These are phyloP conservation scores for Alaudala cheleensis DNA, from an alignment of 2,113 vertebrate species.

Conservation along the genomic window DNA sequence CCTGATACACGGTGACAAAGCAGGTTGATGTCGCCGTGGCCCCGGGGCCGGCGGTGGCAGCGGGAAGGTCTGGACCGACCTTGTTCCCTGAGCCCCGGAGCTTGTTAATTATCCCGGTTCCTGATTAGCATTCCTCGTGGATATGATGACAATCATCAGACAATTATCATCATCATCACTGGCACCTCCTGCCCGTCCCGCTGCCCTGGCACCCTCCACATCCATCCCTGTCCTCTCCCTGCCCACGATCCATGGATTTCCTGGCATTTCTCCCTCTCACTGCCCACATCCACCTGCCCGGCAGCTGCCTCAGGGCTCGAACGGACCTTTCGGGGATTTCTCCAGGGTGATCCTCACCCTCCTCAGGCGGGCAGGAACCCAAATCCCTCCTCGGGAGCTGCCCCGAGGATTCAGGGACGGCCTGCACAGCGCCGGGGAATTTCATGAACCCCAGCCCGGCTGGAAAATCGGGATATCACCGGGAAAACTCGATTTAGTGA, in stretches of 20 bases:
- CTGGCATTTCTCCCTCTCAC: accelerated
- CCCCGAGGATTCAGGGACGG: accelerated
- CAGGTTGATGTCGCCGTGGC: not conserved
- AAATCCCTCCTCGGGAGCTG: not conserved
- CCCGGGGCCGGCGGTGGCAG: not conserved
- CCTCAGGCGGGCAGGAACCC: not conserved
- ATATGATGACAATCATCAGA: not conserved
- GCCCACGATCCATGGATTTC: not conserved
- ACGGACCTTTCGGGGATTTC: not conserved
- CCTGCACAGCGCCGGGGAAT: not conserved
- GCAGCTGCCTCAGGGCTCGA: not conserved
- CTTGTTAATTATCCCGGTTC: not conserved
- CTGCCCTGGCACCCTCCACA: not conserved
- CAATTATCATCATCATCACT: accelerated
- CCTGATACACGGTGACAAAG: not conserved
- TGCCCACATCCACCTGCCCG: not conserved
- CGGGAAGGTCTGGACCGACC: not conserved
- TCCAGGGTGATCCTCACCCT: not conserved
- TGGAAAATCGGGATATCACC: accelerated
- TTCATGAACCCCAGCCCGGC: not conserved
- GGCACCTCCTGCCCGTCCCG: not conserved
- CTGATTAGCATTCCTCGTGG: accelerated
- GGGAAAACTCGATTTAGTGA: accelerated
- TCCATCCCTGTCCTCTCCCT: not conserved
- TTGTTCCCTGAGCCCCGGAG: not conserved